Percentiles rank a stretch among this genome's conserved stretches.
These are phyloP conservation scores for Pseudochirops cupreus DNA, from an alignment of 2,797 vertebrate genomes.

Conservation along the genomic window DNA sequence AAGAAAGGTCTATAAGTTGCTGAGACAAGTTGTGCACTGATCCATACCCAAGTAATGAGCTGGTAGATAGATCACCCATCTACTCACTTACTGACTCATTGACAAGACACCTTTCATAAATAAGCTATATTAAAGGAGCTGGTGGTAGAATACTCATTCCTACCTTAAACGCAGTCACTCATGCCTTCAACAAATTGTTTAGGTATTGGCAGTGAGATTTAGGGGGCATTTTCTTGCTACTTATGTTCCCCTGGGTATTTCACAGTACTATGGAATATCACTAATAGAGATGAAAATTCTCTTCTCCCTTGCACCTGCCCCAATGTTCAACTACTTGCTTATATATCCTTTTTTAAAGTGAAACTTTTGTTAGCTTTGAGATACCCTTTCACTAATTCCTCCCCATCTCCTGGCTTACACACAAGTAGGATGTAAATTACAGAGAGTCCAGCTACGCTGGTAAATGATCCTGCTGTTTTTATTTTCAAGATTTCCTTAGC, in stretches of 20 bases:
- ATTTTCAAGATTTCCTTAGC: background rate
- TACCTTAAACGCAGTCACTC: constrained; percentile 16
- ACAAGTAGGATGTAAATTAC: background rate
- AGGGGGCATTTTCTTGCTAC: constrained; percentile 28
- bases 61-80: constrained; percentile 8
- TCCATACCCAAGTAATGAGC: constrained; percentile 33
- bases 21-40: constrained; percentile 19
- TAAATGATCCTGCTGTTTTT: background rate
- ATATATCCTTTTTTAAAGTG: background rate
- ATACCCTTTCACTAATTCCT: background rate
- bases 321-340: background rate
- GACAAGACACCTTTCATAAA: constrained; percentile 35
- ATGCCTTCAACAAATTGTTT: constrained; percentile 9
- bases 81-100: constrained; percentile 6
- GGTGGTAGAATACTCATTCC: constrained; percentile 46
- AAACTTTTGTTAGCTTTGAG: background rate
- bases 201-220: constrained; percentile 13
- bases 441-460: background rate
- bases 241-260: constrained; percentile 19
- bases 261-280: constrained; percentile 36
- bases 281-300: constrained; percentile 9
- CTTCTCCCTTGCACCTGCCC: background rate
- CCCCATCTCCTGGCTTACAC: background rate
- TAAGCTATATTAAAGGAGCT: constrained; percentile 28
- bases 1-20: constrained; percentile 50